phyloP scores from a whole-genome alignment of 2,113 vertebrate species.

The Paramisgurnus dabryanus region DNA sequence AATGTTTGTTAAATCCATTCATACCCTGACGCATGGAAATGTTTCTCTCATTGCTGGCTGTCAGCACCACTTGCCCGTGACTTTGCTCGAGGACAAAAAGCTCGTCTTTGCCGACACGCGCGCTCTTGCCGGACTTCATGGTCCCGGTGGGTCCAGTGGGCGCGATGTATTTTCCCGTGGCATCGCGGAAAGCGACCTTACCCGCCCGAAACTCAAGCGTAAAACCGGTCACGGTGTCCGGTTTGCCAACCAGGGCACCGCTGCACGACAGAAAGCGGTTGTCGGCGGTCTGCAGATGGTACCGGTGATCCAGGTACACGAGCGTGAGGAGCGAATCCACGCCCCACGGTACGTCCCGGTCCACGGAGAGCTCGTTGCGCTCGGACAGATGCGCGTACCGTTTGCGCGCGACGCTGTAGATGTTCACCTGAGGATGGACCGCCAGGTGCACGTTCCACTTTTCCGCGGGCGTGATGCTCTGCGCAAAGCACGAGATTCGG shows the following conservation, averaged over 20 bases:
- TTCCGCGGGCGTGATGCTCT: slow-evolving; percentile 81
- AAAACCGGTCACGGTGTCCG: slow-evolving; percentile 84
- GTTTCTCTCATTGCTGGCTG: slow-evolving; percentile 89
- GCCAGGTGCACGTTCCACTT: slow-evolving; percentile 94
- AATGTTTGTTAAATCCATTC: not conserved
- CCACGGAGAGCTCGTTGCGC: slow-evolving; percentile 80
- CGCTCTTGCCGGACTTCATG: slow-evolving; percentile 85
- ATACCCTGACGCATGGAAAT: slow-evolving; percentile 91
- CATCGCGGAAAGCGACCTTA: slow-evolving; percentile 91
- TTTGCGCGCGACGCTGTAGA: slow-evolving; percentile 91
- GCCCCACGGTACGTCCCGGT: slow-evolving; percentile 93
- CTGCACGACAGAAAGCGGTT: slow-evolving; percentile 88
- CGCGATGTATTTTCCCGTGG: slow-evolving; percentile 86
- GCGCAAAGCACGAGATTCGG: slow-evolving; percentile 89
- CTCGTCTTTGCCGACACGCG: slow-evolving; percentile 89
- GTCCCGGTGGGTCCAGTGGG: slow-evolving; percentile 89
- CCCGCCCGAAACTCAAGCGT: slow-evolving; percentile 92
- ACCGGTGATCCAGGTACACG: slow-evolving; percentile 89
- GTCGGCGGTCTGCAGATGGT: slow-evolving; percentile 90
- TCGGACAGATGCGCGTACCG: slow-evolving; percentile 88
- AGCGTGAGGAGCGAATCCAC: slow-evolving; percentile 92
- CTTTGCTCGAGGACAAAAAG: slow-evolving; percentile 94
- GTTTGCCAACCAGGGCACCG: slow-evolving; percentile 75
- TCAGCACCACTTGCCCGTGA: slow-evolving; percentile 91
- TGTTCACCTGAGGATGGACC: slow-evolving; percentile 93